Evolutionary conservation across 2,113 vertebrate species (phyloP).

Genomic region (Puffinus mauretanicus): DNA sequence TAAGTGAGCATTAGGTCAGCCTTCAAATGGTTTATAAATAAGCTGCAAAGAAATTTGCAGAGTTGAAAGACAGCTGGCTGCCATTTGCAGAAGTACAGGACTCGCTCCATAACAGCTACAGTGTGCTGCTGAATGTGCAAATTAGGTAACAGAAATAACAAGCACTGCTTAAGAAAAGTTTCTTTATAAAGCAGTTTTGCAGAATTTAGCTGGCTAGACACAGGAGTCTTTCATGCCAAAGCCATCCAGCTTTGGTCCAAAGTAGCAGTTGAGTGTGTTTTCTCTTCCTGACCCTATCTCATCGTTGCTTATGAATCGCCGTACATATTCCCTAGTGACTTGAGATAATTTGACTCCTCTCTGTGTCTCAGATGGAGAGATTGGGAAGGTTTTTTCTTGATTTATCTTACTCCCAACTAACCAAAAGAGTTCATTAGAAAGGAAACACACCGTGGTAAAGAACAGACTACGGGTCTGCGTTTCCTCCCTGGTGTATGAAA

Average conservation of each 20-base stretch:
- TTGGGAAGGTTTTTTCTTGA: not conserved
- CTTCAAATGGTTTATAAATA: conserved; percentile 52
- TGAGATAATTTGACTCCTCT: not conserved
- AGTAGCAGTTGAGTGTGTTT: not conserved
- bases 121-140: conserved; percentile 32
- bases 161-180: conserved; percentile 21
- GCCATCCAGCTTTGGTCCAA: not conserved
- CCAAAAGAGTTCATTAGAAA: not conserved
- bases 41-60: conserved; percentile 30
- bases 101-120: conserved; percentile 28
- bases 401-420: not conserved
- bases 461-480: not conserved
- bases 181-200: not conserved
- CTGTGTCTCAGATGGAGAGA: not conserved
- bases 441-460: not conserved
- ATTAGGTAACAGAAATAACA: conserved; percentile 54
- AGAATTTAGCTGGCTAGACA: not conserved
- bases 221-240: not conserved
- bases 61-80: conserved; percentile 65
- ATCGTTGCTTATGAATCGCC: not conserved
- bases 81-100: conserved; percentile 49
- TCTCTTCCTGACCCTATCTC: not conserved
- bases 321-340: not conserved
- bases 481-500: not conserved
- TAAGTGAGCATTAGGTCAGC: conserved; percentile 49